phyloP scores from a whole-genome alignment of 2,888 invertebrate species.

The Hydroisotoma schaefferi region DNA sequence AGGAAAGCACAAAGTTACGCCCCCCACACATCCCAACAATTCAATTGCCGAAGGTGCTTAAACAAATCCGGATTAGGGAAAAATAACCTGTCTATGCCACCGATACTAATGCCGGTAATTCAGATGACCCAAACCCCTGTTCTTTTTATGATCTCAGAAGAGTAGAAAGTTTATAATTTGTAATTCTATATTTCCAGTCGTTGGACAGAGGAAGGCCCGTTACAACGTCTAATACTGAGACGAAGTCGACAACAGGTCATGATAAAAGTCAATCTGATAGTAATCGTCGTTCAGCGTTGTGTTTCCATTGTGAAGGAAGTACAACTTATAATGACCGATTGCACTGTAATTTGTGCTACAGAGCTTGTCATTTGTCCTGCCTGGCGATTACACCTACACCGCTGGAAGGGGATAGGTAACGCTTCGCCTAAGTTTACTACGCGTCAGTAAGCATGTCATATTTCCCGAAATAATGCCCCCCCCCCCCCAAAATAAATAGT shows the following conservation, averaged over 20 bases:
- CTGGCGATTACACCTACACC: slow-evolving; percentile 40
- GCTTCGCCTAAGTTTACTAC: too few species aligned
- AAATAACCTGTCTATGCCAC: slow-evolving; percentile 13
- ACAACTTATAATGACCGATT: slow-evolving; percentile 36
- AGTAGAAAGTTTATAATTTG: not conserved
- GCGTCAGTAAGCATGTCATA: too few species aligned
- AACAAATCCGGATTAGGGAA: slow-evolving; percentile 36
- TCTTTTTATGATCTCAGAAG: not conserved
- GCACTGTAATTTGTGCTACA: slow-evolving; percentile 44
- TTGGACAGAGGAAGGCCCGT: not conserved
- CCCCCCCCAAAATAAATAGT: too few species aligned
- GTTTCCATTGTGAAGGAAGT: slow-evolving; percentile 41
- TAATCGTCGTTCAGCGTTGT: slow-evolving; percentile 15
- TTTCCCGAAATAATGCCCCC: too few species aligned
- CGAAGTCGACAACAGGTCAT: not conserved
- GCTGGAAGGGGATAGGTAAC: slow-evolving; percentile 45
- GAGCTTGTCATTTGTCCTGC: slow-evolving; percentile 45
- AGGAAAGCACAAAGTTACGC: slow-evolving; percentile 34
- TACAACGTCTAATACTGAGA: not conserved
- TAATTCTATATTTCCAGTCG: not conserved
- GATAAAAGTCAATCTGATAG: too few species aligned
- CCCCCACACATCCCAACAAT: slow-evolving; percentile 30
- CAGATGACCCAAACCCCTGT: not conserved
- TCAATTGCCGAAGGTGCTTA: slow-evolving; percentile 37
- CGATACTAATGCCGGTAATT: not conserved